Evolutionary conservation across 2,113 vertebrate species (phyloP).

Genomic region (Cisticola juncidis): DNA sequence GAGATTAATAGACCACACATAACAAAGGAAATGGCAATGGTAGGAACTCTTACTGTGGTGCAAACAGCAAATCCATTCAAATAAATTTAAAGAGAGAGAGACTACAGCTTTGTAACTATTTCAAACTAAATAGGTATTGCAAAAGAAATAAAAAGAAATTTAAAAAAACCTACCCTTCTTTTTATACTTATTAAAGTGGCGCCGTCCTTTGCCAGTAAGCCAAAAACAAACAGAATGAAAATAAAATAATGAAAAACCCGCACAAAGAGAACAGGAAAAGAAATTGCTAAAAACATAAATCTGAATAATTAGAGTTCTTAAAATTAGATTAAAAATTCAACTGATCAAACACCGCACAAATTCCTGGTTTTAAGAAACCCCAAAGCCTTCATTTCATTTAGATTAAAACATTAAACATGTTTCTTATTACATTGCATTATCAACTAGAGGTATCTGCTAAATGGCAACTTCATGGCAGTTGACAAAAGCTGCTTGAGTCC

Average conservation of each 20-base stretch:
- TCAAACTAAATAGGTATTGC: conserved; percentile 15
- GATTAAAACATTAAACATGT: conserved; percentile 30
- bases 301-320: conserved; percentile 47
- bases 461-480: not conserved
- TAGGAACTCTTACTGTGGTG: not conserved
- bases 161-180: conserved; percentile 61
- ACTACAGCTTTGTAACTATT: conserved; percentile 30
- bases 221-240: conserved; percentile 64
- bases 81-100: not conserved
- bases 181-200: conserved; percentile 74
- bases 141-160: conserved; percentile 59
- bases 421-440: not conserved
- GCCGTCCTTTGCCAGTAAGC: conserved; percentile 69
- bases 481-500: not conserved
- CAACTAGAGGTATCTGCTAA: not conserved
- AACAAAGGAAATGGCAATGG: not conserved
- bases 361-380: not conserved
- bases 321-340: conserved; percentile 24
- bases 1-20: conserved; percentile 8
- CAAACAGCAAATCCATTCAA: conserved; percentile 16
- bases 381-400: not conserved
- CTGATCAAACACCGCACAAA: conserved; percentile 2
- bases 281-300: conserved; percentile 30
- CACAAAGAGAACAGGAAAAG: conserved; percentile 29
- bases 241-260: conserved; percentile 60